Base-by-base conservation (phyloP, 2,113 vertebrate genomes). In the Desmodus rotundus region DNA sequence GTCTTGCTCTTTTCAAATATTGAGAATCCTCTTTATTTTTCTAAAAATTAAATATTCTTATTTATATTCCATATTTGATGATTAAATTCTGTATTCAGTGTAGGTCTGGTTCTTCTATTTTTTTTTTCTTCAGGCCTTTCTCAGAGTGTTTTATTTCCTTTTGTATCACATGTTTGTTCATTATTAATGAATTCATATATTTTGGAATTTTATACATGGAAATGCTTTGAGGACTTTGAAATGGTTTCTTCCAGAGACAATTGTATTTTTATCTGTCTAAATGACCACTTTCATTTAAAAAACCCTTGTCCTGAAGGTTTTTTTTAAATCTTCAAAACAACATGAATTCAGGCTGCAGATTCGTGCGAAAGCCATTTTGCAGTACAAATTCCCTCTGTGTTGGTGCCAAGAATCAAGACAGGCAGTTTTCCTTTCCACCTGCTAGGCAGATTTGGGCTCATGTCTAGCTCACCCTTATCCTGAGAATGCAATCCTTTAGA, bases 141-240 rank as follows among this genome's bases (percentile, higher is more conserved):
- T 90, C 4, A 31, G 54, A 90, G 28, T 36, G 19, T 38, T 90
- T 74, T 58, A 88, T 74, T 87, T 91, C 61, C 16, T 67, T 72
- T 90, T 78, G n/a, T 67, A 90, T 67, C 50, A 82, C 12, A 2
- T 63, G 24, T 6, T 41, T 56, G 8, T n/a, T 56, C 54, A 68
- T 84, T 74, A 86, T 19, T 11, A 47, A 36, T 19, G 33, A 47
- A 26, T 87, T 84, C 38, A 61, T 68, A 41, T 61, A 52, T 81
- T 61, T 95, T 93, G 13, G 10, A 93, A 84, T 13, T 77, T 91
- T 88, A 43, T 91, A 78, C 85, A 67, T 76, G 63, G 33, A 85
- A 88, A 85, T 95, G 20, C 61, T 93, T 87, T 31, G 77, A 76
- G 20, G 52, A 52, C 19, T 95, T 93, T 96, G 91, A 93, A 94